Base-by-base conservation (phyloP, 2,797 vertebrate species). In the Esox lucius region DNA sequence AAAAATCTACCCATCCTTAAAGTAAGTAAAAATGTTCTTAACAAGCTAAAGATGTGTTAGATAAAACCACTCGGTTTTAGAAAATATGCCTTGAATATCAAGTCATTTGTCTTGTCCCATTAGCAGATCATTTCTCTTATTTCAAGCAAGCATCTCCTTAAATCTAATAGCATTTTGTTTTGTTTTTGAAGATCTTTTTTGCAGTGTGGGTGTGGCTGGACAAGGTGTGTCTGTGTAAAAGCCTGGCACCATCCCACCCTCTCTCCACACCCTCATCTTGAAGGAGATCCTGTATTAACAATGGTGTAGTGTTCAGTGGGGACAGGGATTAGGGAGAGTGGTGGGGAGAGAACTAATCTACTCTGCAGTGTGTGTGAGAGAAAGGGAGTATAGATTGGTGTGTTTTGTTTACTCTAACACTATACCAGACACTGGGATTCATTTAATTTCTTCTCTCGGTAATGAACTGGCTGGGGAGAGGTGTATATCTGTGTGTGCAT, bases 181-280 rank as follows among this genome's bases (percentile, higher is more conserved):
- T 33, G 33, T 33, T 33, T 5, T 5, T 33, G 5, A 39, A 39
- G 35, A 39, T 39, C 39, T 39, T 8, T 33, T 6, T 8, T 39
- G 35, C 2, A 8, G 35, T 39, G 35, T 39, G 16, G 28, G 35
- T 33, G 33, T 11, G 17, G 19, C 87, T 92, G 90, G 90, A 92
- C 83, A 89, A 89, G 35, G 33, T 16, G 13, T 48, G 87, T 79
- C 89, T 87, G 91, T 89, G 90, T 84, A 91, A 91, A 87, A 85
- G 90, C 82, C 87, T 92, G 90, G 89, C 90, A 82, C 76, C 80
- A 72, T 78, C 77, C 74, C 78, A 83, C 80, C 78, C 85, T 80
- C 78, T 75, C 64, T 84, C 80, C 78, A 62, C 70, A 12, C 51
- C 31, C n/a, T 46, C 19, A 39, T 46, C 77, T 84, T 65, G 62